Base-by-base conservation (phyloP, 2,888 invertebrate species). In the Pimpla rufipes region DNA sequence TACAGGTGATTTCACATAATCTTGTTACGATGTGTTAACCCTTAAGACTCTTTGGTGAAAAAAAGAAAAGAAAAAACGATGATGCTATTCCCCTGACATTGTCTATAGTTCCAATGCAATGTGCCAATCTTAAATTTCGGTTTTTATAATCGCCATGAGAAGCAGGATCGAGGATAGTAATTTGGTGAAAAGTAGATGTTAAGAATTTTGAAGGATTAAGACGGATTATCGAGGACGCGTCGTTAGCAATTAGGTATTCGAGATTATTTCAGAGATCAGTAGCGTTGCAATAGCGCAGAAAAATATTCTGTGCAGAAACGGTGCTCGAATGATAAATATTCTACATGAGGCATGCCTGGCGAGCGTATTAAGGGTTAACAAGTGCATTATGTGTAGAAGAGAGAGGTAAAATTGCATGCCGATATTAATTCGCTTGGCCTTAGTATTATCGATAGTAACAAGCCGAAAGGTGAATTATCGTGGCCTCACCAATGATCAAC, bases 271-370 rank as follows among this genome's bases (percentile, higher is more conserved):
- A n/a, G 52, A 16, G 42, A 67, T 74, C 50, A 16, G 35, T 40
- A 55, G 23, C 62, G 73, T 42, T 66, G 55, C 71, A 42, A 73
- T 74, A 75, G 84, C 84, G 80, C 84, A 78, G 83, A 83, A 84
- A 68, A 84, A 16, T 79, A 76, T 84, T 82, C 84, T 84, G 84
- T 84, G 84, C 82, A 47, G 37, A 76, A 73, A 75, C 67, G 67
- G 84, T 82, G 84, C 85, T 85, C 81, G 81, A 70, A 71, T 73
- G 21, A 80, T 68, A 87, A 88, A 86, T 67, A 87, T 87, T 89
- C 88, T 89, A 90, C 90, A 88, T 86, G 86, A 89, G 68, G 85
- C 92, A 92, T 92, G 92, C 92, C 90, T 87, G 87, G 88, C 90
- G 88, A 90, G 86, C 88, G 90, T 89, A 87, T 91, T 88, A 88